Evolutionary conservation across 1,140 invertebrate genomes (phyloP).

Genomic region (Leptoteleia sp.): DNA sequence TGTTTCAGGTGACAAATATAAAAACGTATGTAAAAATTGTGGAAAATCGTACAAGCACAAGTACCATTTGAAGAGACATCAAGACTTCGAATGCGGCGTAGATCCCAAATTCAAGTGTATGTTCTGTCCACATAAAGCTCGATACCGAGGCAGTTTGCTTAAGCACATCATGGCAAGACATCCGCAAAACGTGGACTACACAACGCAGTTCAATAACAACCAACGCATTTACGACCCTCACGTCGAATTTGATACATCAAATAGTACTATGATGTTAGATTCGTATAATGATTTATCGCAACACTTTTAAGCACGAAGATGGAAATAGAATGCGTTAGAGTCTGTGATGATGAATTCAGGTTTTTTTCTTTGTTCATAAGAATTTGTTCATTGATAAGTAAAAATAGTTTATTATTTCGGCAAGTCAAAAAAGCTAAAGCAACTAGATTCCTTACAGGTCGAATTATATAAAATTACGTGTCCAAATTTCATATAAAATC

Average conservation of each 20-base stretch:
- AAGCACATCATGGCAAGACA: slow-evolving; percentile 76
- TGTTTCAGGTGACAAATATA: slow-evolving; percentile 65
- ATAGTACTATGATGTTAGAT: slow-evolving; percentile 21
- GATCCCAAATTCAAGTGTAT: slow-evolving; percentile 82
- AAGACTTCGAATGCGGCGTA: slow-evolving; percentile 83
- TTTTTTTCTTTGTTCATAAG: not conserved
- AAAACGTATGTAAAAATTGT: slow-evolving; percentile 79
- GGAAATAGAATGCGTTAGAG: no score
- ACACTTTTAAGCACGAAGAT: slow-evolving; percentile 17
- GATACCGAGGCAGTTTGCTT: slow-evolving; percentile 81
- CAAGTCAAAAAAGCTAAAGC: no score
- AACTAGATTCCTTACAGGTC: no score
- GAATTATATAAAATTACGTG: no score
- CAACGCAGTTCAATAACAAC: slow-evolving; percentile 60
- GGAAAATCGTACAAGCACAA: slow-evolving; percentile 82
- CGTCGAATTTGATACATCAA: slow-evolving; percentile 25
- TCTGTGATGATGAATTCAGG: no score
- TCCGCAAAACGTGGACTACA: slow-evolving; percentile 67
- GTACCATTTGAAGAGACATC: slow-evolving; percentile 80
- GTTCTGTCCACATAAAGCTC: slow-evolving; percentile 82
- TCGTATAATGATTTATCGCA: slow-evolving; percentile 30
- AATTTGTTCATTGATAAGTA: no score
- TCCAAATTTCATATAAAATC: slow-evolving; percentile 16
- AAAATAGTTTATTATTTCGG: no score
- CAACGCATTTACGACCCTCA: slow-evolving; percentile 8